Base-by-base conservation (phyloP, 2,888 invertebrate genomes). In the Teleiodes luculella region DNA sequence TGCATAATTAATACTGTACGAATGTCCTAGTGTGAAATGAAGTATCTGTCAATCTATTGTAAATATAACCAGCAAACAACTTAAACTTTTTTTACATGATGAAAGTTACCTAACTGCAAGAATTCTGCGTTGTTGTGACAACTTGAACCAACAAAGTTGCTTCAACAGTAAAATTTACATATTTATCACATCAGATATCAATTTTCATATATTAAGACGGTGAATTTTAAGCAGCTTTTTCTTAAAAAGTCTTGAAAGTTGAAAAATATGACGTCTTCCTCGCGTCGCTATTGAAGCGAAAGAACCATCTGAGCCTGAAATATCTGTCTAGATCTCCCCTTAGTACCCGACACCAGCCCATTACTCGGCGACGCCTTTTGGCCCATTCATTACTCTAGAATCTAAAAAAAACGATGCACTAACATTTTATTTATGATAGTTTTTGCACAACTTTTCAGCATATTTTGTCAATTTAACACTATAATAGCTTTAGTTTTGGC, bases 321-420 rank as follows among this genome's bases (percentile, higher is more conserved):
- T 76, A 79, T 83, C 72, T 68, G 75, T 81, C 43, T 43, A 73
- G 74, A 67, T 74, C 64, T 62, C 63, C 60, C 68, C 68, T 77
- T 82, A 78, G 79, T 80, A 70, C 57, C 61, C 59, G 68, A 70
- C 73, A 68, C 67, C 67, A 57, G 58, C 56, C 70, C 64, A 74
- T 74, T 76, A 70, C 72, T 65, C 59, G 56, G 54, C 53, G 65
- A 59, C 58, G 56, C 59, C 66, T 65, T 24, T 28, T 10, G 35
- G 28, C 16, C 46, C 52, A 55, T 55, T 55, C 16, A 55, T 52
- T 39, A 41, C 18, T 20, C 14, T 28, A 41, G 30, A 16, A 51
- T 41, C 16, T 31, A 31, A 30, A 51, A 41, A 51, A 41, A n/a
- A n/a, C n/a, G n/a, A 31, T 41, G 41, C 18, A 41, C 31, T 39